phyloP scores from a whole-genome alignment of 2,113 vertebrate genomes.

The Boleophthalmus pectinirostris region DNA sequence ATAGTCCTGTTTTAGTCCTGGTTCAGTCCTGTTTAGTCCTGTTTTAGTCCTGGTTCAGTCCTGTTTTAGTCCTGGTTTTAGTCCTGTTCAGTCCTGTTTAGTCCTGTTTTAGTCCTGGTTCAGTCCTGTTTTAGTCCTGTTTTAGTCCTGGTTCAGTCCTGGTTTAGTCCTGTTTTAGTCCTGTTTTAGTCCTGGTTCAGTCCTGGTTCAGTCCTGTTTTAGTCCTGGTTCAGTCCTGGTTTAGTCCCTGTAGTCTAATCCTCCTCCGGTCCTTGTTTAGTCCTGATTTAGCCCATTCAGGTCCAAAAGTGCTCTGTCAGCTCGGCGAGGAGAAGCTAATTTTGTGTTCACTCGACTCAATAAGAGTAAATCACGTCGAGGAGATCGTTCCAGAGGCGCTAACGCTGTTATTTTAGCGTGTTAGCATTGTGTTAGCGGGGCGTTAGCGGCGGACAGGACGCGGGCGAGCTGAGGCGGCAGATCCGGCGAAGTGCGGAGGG shows the following conservation, averaged over 20 bases:
- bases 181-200: not conserved
- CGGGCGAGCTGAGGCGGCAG: not conserved
- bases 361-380: slow-evolving; percentile 30
- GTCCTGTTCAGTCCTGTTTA: not conserved
- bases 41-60: no score
- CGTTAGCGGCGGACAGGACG: no score
- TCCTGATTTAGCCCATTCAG: not conserved
- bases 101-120: not conserved
- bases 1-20: no score
- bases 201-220: not conserved
- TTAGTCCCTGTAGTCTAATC: not conserved
- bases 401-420: slow-evolving; percentile 2
- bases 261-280: not conserved
- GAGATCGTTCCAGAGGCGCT: slow-evolving; percentile 19
- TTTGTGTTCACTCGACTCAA: slow-evolving; percentile 25
- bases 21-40: no score
- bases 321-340: slow-evolving; percentile 9
- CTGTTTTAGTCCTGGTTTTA: not conserved
- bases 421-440: not conserved
- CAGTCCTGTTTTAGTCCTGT: not conserved
- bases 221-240: not conserved
- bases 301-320: slow-evolving; percentile 35
- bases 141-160: not conserved
- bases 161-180: not conserved
- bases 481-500: not conserved